A percentile compares a stretch with the other conserved stretches of the same genome.
Evolutionary conservation across 2,888 invertebrate genomes (phyloP).

Genomic region (Panopea generosa): DNA sequence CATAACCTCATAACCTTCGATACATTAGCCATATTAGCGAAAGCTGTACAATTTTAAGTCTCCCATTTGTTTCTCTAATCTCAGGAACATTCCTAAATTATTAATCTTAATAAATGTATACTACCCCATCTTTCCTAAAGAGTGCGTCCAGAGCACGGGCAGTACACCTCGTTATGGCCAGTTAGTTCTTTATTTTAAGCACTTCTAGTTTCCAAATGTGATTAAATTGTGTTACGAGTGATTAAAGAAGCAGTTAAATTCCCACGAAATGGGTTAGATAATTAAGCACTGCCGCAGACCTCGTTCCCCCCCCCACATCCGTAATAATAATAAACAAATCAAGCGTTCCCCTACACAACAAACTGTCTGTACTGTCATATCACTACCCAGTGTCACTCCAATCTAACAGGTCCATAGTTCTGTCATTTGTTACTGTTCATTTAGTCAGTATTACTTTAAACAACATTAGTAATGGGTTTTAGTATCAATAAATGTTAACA

Average conservation of each 20-base stretch:
- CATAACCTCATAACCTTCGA: too few species aligned
- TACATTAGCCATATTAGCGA: too few species aligned
- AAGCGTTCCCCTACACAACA: not conserved
- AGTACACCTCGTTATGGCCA: conserved; percentile 2
- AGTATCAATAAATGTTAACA: too few species aligned
- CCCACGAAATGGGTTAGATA: conserved; percentile 27
- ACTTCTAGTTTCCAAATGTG: conserved; percentile 13
- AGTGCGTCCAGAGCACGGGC: not conserved
- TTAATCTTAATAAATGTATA: conserved; percentile 16
- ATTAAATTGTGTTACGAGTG: conserved; percentile 19
- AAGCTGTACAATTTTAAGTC: not conserved
- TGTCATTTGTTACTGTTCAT: too few species aligned
- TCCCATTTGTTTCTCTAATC: not conserved
- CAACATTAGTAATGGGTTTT: too few species aligned
- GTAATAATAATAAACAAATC: conserved; percentile 24
- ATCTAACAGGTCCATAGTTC: too few species aligned
- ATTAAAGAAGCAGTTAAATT: conserved; percentile 31
- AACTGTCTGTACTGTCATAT: too few species aligned
- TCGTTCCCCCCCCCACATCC: conserved; percentile 1
- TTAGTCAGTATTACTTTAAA: too few species aligned
- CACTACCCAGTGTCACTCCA: too few species aligned
- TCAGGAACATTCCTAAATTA: conserved; percentile 7
- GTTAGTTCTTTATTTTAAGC: conserved; percentile 19
- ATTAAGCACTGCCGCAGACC: conserved; percentile 24
- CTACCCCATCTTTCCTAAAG: not conserved